A percentile compares a stretch with the other conserved stretches of the same genome.
Conservation (phyloP, 2,888 invertebrate genomes). For the Cepaea hortensis region DNA sequence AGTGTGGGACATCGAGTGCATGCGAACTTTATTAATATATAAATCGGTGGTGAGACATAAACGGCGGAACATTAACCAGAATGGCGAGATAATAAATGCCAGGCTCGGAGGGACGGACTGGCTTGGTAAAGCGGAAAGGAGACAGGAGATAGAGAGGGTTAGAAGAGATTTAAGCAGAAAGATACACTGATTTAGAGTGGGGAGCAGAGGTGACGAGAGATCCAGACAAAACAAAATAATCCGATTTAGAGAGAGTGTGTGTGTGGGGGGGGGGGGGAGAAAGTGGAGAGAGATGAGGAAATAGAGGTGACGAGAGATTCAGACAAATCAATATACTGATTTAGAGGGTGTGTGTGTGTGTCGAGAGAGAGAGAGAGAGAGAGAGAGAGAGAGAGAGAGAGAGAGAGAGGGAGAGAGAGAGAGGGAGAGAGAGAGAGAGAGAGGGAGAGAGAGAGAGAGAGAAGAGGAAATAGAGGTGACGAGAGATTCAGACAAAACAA, state of each 20-base stretch:
- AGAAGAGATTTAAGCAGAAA: too few species aligned
- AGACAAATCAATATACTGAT: too few species aligned
- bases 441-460: not conserved
- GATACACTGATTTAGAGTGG: too few species aligned
- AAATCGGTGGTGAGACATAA: too few species aligned
- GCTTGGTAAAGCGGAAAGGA: not conserved
- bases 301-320: too few species aligned
- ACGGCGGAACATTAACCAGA: too few species aligned
- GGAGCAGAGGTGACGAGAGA: not conserved
- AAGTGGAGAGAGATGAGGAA: not conserved
- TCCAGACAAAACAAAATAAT: not conserved
- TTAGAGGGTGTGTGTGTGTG: not conserved
- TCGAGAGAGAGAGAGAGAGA: not conserved
- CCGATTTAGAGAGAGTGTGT: not conserved
- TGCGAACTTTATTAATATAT: too few species aligned
- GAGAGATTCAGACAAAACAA: not conserved
- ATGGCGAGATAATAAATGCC: too few species aligned
- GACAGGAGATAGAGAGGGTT: not conserved
- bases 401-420: not conserved
- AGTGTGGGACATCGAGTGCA: too few species aligned
- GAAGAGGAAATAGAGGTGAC: not conserved
- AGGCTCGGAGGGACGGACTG: too few species aligned
- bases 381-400: not conserved
- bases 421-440: not conserved
- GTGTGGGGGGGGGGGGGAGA: not conserved